Evolutionary conservation across 92 coral and sea anemone species (phyloP), one percentile per base, ranked within the genome.

Genomic region (Umimayanthus kanabou): DNA sequence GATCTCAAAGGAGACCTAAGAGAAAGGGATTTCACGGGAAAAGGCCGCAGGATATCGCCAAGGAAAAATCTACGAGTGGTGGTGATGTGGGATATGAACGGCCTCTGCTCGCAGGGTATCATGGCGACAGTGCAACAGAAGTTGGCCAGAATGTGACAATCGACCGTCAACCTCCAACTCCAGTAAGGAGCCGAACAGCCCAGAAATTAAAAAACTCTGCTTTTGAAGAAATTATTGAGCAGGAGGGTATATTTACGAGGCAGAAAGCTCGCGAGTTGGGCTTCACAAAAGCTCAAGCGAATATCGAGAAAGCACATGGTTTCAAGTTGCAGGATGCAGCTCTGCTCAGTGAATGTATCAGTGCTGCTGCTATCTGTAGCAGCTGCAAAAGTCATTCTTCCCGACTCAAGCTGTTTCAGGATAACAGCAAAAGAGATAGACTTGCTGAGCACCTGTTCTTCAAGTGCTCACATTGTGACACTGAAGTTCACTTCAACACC

Each of bases 401-500:
- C 42, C 73, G 64, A 18, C 85, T 80, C 8, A n/a, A 61, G 57
- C 25, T 80, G 30, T 81, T 30, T 80, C 85, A 80, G 16, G 73
- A 80, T 16, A 80, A 64, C 85, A 58, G 50, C 74, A 64, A 53
- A 40, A 79, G 82, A 9, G 82, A 79, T 53, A 69, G 82, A 15
- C 84, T 80, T 14, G 71, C 84, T 13, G 83, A 79, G 23, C 67
- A 49, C 23, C 6, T 85, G 74, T 80, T 91, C n/a, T 47, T 88
- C 9, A 85, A 75, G 65, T 91, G 93, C 58, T 82, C 83, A 13
- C 20, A 40, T 9, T 83, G 89, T 83, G 87, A 11, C 7, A 45
- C n/a, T 49, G 85, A 91, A 69, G 86, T 90, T 40, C 73, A 80
- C 64, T 49, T 88, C 14, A 58, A 84, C 90, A 91, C 93, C 22